These are phyloP conservation scores for Rhadina sibilatrix DNA, from an alignment of 2,113 vertebrate species.

Conservation along the genomic window DNA sequence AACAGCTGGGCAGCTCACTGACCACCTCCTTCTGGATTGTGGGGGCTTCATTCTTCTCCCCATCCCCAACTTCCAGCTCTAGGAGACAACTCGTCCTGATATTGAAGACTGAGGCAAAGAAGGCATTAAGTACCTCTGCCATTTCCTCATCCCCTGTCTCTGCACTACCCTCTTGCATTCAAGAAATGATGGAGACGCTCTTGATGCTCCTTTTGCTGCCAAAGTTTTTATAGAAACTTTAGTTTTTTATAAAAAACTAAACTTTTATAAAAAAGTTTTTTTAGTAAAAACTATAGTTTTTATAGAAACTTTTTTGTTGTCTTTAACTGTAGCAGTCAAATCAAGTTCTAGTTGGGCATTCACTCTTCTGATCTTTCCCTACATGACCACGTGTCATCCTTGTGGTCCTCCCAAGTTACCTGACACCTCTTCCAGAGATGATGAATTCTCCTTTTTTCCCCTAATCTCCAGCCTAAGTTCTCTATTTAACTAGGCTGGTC, in stretches of 20 bases:
- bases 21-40: not conserved
- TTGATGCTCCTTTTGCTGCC: not conserved
- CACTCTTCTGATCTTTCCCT: not conserved
- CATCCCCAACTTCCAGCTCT: not conserved
- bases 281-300: no score
- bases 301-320: not conserved
- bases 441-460: not conserved
- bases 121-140: not conserved
- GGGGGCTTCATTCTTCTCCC: not conserved
- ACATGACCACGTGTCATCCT: not conserved
- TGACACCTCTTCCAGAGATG: not conserved
- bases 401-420: not conserved
- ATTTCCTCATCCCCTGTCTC: not conserved
- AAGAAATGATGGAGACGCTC: not conserved
- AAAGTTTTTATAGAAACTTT: not conserved
- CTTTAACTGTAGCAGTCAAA: not conserved
- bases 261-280: no score
- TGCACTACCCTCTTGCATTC: not conserved
- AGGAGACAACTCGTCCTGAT: not conserved
- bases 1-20: not conserved
- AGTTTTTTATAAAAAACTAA: no score
- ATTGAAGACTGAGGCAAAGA: not conserved
- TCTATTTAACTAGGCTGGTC: not conserved
- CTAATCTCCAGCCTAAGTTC: not conserved
- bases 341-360: not conserved